Base-by-base conservation (phyloP, 2,888 invertebrate genomes). In the Dicycla oo region DNA sequence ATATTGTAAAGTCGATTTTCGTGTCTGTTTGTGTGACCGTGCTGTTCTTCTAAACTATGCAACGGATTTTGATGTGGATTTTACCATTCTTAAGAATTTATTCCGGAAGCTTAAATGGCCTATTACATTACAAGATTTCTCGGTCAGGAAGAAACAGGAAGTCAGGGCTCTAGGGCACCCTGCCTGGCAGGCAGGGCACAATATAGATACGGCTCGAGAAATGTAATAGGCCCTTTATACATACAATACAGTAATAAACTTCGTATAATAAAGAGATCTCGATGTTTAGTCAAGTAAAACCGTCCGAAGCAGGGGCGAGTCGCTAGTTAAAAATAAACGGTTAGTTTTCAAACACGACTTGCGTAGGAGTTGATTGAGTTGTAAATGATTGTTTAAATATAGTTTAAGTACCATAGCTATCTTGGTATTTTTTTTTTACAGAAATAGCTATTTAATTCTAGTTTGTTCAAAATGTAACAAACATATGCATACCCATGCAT, bases 311-410 rank as follows among this genome's bases (percentile, higher is more conserved):
- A 30, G 3, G 20, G 10, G 15, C 30, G n/a, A 3, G 10, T n/a
- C n/a, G 49, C 49, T 30, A 49, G 62, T 70, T 67, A 63, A 71
- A 75, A 81, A 79, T 80, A 75, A 74, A 65, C 64, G 20, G 60
- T 76, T 76, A 51, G 45, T 76, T 76, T 75, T 71, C 54, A 40
- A 78, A 76, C 77, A 43, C 61, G 77, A 57, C 76, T 56, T 81
- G 77, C 77, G 77, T 81, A 56, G 72, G 72, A 71, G 82, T 81
- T 67, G 67, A 81, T 81, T 81, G 60, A 56, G 77, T 61, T 47
- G 60, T 81, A 64, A 76, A 67, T 67, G 26, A 23, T 57, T 76
- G 66, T 79, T 67, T 76, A 64, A 66, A 63, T 81, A 53, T 64
- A 26, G 47, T 76, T 34, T 51, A 60, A 51, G 49, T 75, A 6